phyloP scores from a whole-genome alignment of 1,140 invertebrate genomes.

The Aphelinus atriplicis region DNA sequence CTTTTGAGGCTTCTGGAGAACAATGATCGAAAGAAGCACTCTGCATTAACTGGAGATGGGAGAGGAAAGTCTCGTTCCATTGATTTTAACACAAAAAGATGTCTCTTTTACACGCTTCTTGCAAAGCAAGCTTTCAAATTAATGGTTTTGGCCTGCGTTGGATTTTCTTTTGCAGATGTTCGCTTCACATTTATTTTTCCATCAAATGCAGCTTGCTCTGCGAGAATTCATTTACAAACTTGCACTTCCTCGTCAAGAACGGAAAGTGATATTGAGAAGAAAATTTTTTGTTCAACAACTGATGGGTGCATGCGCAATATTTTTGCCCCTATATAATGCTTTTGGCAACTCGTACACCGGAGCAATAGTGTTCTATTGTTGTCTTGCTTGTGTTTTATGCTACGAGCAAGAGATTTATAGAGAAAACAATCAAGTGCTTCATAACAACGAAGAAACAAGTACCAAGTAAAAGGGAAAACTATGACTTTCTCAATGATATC shows the following conservation, averaged over 20 bases:
- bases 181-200: constrained; percentile 5
- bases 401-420: not conserved
- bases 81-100: not conserved
- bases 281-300: constrained; percentile 42
- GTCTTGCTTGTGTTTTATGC: not conserved
- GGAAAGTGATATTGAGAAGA: not conserved
- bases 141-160: constrained; percentile 23
- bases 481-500: constrained; percentile 9
- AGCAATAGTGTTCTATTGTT: not conserved
- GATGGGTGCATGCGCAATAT: constrained; percentile 53
- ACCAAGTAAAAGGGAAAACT: constrained; percentile 1
- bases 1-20: no score
- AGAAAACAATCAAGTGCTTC: not conserved
- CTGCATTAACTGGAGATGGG: constrained; percentile 29
- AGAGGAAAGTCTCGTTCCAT: not conserved
- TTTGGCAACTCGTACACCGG: not conserved
- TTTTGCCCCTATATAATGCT: constrained; percentile 5
- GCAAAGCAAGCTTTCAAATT: constrained; percentile 20
- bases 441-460: not conserved
- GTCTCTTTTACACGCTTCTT: not conserved
- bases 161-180: constrained; percentile 13
- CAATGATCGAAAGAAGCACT: constrained; percentile 42
- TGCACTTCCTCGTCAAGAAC: not conserved
- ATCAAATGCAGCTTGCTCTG: constrained; percentile 18
- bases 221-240: not conserved